Base-by-base conservation (phyloP, 2,888 invertebrate genomes). In the Stegana nigrithorax region DNA sequence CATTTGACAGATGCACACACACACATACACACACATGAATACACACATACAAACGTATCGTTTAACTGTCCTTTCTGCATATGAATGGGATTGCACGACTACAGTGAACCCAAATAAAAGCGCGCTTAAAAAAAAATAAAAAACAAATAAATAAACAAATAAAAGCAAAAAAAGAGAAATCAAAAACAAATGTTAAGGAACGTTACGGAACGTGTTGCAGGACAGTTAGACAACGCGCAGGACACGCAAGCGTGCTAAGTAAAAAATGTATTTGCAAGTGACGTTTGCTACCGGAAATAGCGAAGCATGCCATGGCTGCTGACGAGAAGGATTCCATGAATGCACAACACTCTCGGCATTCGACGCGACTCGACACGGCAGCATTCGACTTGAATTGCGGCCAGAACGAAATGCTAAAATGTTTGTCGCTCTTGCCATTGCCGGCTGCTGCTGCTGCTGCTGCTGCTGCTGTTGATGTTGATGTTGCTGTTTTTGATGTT, bases 241-340 rank as follows among this genome's bases (percentile, higher is more conserved):
- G n/a, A n/a, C n/a, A n/a, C n/a, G n/a, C n/a, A n/a, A n/a, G n/a
- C n/a, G n/a, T n/a, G n/a, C n/a, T 32, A 25, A 50, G 50, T 50
- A n/a, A 50, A 23, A 25, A 50, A 25, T 51, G 14, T 27, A 27
- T 51, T 53, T 53, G 51, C 29, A 53, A 53, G 29, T 53, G 51
- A 53, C 23, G 29, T 23, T 29, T 53, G 51, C 29, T 53, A 8
- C 17, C 51, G 51, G 29, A 53, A 53, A 53, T 53, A 19, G 51
- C 29, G 29, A 29, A n/a, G 21, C 14, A 21, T 45, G 45, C 10
- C 3, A 21, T 21, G 10, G 32, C 45, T 45, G 29, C 51, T 53
- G 19, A 53, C 51, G 29, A 53, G 25, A 47, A 47, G 47, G 10
- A 47, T 23, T 21, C 47, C 21, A 47, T 47, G n/a, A n/a, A n/a